Evolutionary conservation across 2,888 invertebrate genomes (phyloP), one percentile per base, ranked within the genome.

Genomic region (Cloeon dipterum): DNA sequence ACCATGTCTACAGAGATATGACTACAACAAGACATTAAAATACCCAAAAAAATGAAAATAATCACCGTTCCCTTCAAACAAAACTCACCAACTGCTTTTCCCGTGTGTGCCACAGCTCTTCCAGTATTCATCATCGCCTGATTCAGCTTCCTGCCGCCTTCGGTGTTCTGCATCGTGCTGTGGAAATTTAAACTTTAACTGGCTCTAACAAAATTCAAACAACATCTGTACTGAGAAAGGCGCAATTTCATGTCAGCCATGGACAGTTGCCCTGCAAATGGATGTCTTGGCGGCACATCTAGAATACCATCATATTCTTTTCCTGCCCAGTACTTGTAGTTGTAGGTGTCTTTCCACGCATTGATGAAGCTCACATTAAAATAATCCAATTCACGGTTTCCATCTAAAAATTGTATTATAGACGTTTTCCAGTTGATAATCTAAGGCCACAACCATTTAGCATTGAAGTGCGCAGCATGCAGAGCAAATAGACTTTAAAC

Each of bases 91-190:
- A 77, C 74, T 46, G 68, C 76, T 58, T 73, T 72, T 38, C 74
- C 70, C 7, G 75, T 76, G 18, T 74, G 73, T 11, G 71, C 82
- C 35, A 93, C 88, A 20, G 83, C 89, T 49, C 85, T 72, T 20
- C 89, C 86, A 2, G 93, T 91, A 42, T 76, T 79, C 37, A 74
- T 74, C 54, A 93, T 85, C 1, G 91, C 91, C 52, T 88, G 86
- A 49, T 88, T 89, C 42, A 93, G 65, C 57, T 89, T 89, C 38
- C 89, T 68, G 0, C 91, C 91, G 46, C 88, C 75, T 56, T 93
- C 93, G 25, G 86, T 82, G 50, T 77, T 86, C 48, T 89, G 86
- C 78, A 93, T 86, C 16, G 88, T 85, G 52, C 91, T 91, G 51
- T n/a, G n/a, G n/a, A n/a, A n/a, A n/a, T n/a, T n/a, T n/a, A 3